Conservation (phyloP, 1,140 invertebrate genomes). For the Bombus sibiricus region DNA sequence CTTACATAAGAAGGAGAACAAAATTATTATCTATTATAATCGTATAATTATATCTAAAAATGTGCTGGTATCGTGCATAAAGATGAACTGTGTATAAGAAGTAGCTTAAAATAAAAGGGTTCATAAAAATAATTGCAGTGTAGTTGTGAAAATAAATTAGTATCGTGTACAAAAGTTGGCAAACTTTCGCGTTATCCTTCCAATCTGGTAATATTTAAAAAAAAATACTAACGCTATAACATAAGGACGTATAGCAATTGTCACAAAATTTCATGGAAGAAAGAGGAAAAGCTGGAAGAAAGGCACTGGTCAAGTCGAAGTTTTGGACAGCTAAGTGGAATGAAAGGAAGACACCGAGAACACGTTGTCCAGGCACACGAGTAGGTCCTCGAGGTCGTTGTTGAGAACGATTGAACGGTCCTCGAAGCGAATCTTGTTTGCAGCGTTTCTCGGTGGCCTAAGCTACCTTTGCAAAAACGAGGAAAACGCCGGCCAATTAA, state of each 20-base stretch:
- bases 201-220: not conserved
- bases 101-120: too few species aligned
- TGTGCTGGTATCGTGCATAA: too few species aligned
- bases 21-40: too few species aligned
- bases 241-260: not conserved
- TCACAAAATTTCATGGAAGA: not conserved
- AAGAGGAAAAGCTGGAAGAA: too few species aligned
- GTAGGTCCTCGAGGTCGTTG: constrained; percentile 53
- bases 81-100: too few species aligned
- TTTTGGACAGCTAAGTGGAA: not conserved
- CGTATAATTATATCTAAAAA: too few species aligned
- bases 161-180: not conserved
- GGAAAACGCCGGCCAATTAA: constrained; percentile 59
- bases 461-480: constrained; percentile 12
- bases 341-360: constrained; percentile 27
- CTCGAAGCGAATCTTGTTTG: constrained; percentile 62
- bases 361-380: constrained; percentile 34
- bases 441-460: constrained; percentile 36
- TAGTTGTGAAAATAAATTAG: not conserved
- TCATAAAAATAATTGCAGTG: too few species aligned
- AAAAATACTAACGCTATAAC: too few species aligned
- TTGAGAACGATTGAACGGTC: constrained; percentile 51
- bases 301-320: too few species aligned
- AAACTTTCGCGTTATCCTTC: not conserved
- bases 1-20: not conserved